Base-by-base conservation (phyloP, 64 coral and sea anemone genomes). In the Montipora capricornis region DNA sequence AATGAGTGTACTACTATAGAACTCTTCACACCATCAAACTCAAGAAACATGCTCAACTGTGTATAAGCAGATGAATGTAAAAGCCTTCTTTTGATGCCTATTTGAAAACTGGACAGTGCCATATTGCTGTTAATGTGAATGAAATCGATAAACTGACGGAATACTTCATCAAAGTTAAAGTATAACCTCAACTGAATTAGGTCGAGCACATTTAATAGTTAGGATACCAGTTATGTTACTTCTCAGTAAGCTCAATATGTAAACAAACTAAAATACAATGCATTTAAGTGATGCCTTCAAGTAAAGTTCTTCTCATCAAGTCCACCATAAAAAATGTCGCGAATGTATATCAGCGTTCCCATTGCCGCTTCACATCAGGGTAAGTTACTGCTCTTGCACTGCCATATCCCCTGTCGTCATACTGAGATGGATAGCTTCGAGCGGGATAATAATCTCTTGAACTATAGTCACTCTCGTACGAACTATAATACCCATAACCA, bases 181-280 rank as follows among this genome's bases (percentile, higher is more conserved):
- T 24, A 64, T 14, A 64, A 37, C 24, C 24, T 61, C 37, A 15
- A 64, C 14, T 78, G 13, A 64, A 15, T 64, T 15, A 14, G 61
- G 61, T 12, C 61, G 13, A 64, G 61, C 9, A 64, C 9, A 64
- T 64, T 64, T 16, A 0, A 57, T 57, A 57, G 37, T 37, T 37
- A 57, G 11, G 47, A 78, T 78, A 6, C 44, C 8, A 78, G 12
- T 50, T 15, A 19, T 19, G 46, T 49, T 78, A 47, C 76, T 78
- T 49, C 47, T 78, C 46, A 47, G 47, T 11, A 64, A 55, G 61
- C 61, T 64, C 15, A 15, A 78, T 5, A 46, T 70, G 16, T 86
- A 86, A 70, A 71, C 82, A 86, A 86, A 86, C 6, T 47, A 86
- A 71, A 85, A 83, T 4, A 84, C 81, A 86, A 48, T 47, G 64